Evolutionary conservation across 2,888 invertebrate genomes (phyloP), one percentile per base, ranked within the genome.

Genomic region (Poecilus cupreus): DNA sequence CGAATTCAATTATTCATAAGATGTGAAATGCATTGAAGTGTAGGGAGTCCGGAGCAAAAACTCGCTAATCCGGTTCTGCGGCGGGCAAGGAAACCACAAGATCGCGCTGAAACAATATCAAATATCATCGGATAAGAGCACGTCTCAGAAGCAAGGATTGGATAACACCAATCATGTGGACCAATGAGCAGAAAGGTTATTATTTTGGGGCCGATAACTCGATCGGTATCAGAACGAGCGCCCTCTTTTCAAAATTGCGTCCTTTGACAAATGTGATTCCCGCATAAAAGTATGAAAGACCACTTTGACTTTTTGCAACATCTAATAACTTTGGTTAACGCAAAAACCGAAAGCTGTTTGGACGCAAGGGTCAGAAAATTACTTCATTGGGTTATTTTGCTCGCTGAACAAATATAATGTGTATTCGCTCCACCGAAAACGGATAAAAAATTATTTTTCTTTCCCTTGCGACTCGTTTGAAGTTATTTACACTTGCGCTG

Each of bases 111-210:
- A 79, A 79, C 70, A 79, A 79, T 79, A 79, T 79, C 79, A 79
- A 79, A 70, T 79, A 79, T 79, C 79, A 79, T 79, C 79, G 68
- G 79, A 70, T 79, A 79, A 79, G 76, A 76, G 20, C 39, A 60
- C 49, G 49, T 57, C 77, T 84, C 84, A 32, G 32, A 1, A 84
- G 84, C 85, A 84, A 83, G 84, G 85, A 86, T 84, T 84, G 85
- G 84, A 86, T 87, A 88, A 87, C 87, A 86, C 87, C 87, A 88
- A 88, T 88, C 87, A 87, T 87, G 86, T 86, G 87, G 87, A 84
- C 87, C 87, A 85, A 84, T 86, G 87, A 86, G 82, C 87, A 86
- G 87, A 85, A 87, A 87, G 86, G 86, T 87, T 88, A 87, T 88
- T 88, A 88, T 88, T 87, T 87, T 85, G 86, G 86, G 85, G 84